A percentile compares a stretch with the other conserved stretches of the same genome.
Conservation (phyloP, 2,113 vertebrate genomes). For the Ptilonorhynchus violaceus region DNA sequence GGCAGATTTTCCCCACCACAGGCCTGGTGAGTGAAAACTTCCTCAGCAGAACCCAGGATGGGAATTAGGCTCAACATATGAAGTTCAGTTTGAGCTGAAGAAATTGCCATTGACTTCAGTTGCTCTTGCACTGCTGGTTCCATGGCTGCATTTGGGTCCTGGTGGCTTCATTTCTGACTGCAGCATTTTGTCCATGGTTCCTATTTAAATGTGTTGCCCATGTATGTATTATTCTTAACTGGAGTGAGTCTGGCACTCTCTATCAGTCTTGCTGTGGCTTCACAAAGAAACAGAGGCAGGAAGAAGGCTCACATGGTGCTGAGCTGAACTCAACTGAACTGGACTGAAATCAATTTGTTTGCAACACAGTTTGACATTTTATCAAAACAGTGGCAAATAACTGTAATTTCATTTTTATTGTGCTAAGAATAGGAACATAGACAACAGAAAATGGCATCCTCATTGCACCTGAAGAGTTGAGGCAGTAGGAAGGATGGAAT, state of each 20-base stretch:
- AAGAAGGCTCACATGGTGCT: background rate
- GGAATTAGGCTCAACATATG: background rate
- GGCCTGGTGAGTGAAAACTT: background rate
- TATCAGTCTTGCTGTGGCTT: background rate
- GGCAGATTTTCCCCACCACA: background rate
- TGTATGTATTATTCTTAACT: background rate
- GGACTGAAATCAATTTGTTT: conserved; percentile 17
- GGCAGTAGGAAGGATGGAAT: background rate
- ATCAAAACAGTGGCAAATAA: conserved; percentile 38
- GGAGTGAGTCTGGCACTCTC: background rate
- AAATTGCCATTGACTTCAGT: background rate
- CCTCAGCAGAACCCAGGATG: background rate
- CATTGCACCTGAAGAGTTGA: background rate
- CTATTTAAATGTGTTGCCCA: background rate
- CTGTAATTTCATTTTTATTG: conserved; percentile 18
- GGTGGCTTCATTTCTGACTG: background rate
- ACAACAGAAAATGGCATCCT: background rate
- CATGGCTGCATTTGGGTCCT: background rate
- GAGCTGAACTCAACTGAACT: background rate
- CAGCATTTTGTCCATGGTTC: background rate
- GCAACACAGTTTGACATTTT: conserved; percentile 33
- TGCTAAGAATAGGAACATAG: background rate
- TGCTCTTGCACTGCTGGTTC: background rate
- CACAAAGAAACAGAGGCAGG: background rate
- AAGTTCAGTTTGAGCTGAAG: background rate